Evolutionary conservation across 2,888 invertebrate species (phyloP), one percentile per base, ranked within the genome.

Genomic region (Drosophila acutilabella): DNA sequence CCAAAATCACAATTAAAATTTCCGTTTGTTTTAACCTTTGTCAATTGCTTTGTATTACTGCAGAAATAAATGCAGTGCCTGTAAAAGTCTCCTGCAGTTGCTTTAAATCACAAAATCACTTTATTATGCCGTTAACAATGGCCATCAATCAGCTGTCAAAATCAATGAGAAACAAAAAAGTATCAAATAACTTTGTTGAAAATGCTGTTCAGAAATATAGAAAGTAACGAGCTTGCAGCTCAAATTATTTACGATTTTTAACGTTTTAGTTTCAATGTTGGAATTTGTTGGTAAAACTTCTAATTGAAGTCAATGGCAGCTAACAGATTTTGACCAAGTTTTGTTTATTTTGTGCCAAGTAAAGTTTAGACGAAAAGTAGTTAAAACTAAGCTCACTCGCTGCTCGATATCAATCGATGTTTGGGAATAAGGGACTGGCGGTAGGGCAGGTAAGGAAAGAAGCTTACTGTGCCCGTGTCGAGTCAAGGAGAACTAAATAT

Each of bases 401-500:
- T 14, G 8, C 38, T 14, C 36, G 36, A 6, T 36, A 48, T 38
- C 51, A 50, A 59, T 59, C 30, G 59, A n/a, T 23, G 45, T 14
- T 13, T 3, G 13, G 36, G 36, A 30, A 30, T 16, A 26, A 1
- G 42, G 36, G 13, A 36, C 13, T 1, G 13, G 13, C 8, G n/a
- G 26, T 20, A 8, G 52, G 53, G 48, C 54, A 50, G 45, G 26
- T 33, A 18, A 42, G 42, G 36, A 53, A 64, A 61, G 59, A 60
- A 53, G 79, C 60, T 64, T 52, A 71, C 53, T 62, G 23, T 41
- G 56, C 38, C 11, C 18, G 33, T n/a, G 18, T 14, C 50, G 50
- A 72, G 69, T 75, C 62, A 67, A 75, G 58, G 60, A 40, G 48
- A 59, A 61, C 54, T 38, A 23, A 62, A 66, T 70, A 76, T 76